Evolutionary conservation across 2,797 vertebrate species (phyloP).

Genomic region (Manis javanica): DNA sequence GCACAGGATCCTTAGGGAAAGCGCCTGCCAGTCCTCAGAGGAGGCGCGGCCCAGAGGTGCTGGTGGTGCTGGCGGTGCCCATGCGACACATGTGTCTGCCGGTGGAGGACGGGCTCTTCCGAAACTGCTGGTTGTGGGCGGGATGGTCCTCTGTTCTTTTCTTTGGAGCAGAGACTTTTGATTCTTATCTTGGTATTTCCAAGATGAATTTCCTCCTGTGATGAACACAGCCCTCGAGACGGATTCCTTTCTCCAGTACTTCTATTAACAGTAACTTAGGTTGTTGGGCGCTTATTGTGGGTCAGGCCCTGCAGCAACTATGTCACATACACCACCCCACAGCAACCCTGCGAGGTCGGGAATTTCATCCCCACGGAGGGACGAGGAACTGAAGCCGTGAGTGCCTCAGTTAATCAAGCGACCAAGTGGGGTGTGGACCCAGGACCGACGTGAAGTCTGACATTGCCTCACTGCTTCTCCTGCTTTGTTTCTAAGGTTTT

Average conservation of each 20-base stretch:
- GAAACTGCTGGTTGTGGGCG: not conserved
- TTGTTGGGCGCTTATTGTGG: not conserved
- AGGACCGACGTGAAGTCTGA: not conserved
- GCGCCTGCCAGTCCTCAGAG: not conserved
- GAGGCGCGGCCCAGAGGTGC: not conserved
- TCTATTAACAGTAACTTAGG: not conserved
- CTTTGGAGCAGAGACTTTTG: not conserved
- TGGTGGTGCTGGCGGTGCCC: not conserved
- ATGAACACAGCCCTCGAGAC: not conserved
- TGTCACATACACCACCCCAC: not conserved
- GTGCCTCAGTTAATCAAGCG: not conserved
- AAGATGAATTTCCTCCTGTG: not conserved
- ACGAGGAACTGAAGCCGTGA: not conserved
- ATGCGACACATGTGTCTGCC: not conserved
- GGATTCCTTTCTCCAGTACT: not conserved
- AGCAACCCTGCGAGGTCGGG: not conserved
- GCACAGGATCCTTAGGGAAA: not conserved
- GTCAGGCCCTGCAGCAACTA: not conserved
- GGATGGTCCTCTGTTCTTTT: slow-evolving; percentile 42
- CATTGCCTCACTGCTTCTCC: not conserved
- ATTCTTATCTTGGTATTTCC: slow-evolving; percentile 43
- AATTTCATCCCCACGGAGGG: not conserved
- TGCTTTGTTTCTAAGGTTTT: slow-evolving; percentile 49
- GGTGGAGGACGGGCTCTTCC: not conserved
- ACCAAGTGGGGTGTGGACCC: not conserved